Evolutionary conservation across 2,113 vertebrate genomes (phyloP).

Genomic region (Pygoscelis adeliae): DNA sequence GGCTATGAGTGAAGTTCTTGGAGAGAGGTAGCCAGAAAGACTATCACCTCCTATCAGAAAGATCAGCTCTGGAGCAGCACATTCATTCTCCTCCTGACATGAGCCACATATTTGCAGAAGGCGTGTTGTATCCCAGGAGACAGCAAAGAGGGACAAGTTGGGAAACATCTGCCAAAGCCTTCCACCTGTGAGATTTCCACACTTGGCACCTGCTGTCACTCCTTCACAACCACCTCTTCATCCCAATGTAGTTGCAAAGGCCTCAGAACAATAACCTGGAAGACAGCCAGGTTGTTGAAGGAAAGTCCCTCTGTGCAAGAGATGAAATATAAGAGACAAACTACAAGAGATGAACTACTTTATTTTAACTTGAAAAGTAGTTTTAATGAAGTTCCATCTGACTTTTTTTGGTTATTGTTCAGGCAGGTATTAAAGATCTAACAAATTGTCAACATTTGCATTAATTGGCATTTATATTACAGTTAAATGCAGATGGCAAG

Average conservation of each 20-base stretch:
- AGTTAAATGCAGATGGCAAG: slow-evolving; percentile 5
- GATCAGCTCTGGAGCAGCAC: not conserved
- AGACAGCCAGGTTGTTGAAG: slow-evolving; percentile 24
- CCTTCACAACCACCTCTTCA: slow-evolving; percentile 14
- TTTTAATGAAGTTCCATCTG: not conserved
- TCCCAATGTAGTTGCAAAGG: slow-evolving; percentile 35
- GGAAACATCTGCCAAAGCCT: not conserved
- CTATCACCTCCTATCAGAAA: not conserved
- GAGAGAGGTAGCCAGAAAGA: not conserved
- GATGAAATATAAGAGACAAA: not conserved
- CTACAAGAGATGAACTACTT: not conserved
- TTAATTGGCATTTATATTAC: slow-evolving; percentile 33
- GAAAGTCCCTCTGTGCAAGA: not conserved
- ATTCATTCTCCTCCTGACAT: not conserved
- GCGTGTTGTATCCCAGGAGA: not conserved
- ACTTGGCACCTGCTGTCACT: not conserved
- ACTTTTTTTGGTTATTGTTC: slow-evolving; percentile 16
- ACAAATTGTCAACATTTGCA: slow-evolving; percentile 23
- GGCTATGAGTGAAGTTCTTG: not conserved
- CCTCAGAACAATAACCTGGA: slow-evolving; percentile 16
- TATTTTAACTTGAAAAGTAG: not conserved
- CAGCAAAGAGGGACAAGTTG: not conserved
- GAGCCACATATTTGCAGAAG: not conserved
- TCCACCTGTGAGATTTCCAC: slow-evolving; percentile 17
- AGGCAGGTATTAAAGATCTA: slow-evolving; percentile 16